Evolutionary conservation across 1,140 invertebrate species (phyloP).

Genomic region (Heterodera schachtii): DNA sequence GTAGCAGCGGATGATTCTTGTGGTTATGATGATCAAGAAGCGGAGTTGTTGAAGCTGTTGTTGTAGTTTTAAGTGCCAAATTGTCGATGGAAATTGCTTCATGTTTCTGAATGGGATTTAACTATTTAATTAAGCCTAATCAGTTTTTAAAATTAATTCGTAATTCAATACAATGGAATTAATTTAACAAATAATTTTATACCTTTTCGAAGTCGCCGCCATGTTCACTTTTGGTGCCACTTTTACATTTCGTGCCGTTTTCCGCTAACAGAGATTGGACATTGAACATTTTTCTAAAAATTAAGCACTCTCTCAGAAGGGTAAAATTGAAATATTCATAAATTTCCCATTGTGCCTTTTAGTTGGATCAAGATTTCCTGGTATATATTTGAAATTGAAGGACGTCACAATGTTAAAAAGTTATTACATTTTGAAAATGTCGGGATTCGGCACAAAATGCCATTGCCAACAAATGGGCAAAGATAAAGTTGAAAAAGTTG

Average conservation of each 20-base stretch:
- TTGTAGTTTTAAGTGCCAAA: background rate
- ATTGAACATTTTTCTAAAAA: conserved; percentile 26
- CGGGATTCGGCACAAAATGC: no score
- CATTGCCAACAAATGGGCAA: no score
- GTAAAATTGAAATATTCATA: no score
- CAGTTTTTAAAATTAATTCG: background rate
- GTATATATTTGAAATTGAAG: no score
- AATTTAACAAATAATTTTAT: no score
- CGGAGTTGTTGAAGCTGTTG: background rate
- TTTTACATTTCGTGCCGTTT: background rate
- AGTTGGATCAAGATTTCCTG: no score
- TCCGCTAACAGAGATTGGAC: conserved; percentile 19
- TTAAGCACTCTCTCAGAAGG: no score
- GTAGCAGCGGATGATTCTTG: background rate
- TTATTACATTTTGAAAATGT: no score
- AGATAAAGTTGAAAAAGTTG: no score
- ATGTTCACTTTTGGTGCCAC: background rate
- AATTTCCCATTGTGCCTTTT: no score
- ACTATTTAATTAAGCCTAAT: background rate
- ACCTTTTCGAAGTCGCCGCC: background rate
- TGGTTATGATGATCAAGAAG: background rate
- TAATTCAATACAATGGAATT: no score
- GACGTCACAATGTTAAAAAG: no score
- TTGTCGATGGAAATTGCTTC: background rate
- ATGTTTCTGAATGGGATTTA: background rate